Conservation (phyloP, 2,888 invertebrate species). For the Nephrotoma appendiculata region DNA sequence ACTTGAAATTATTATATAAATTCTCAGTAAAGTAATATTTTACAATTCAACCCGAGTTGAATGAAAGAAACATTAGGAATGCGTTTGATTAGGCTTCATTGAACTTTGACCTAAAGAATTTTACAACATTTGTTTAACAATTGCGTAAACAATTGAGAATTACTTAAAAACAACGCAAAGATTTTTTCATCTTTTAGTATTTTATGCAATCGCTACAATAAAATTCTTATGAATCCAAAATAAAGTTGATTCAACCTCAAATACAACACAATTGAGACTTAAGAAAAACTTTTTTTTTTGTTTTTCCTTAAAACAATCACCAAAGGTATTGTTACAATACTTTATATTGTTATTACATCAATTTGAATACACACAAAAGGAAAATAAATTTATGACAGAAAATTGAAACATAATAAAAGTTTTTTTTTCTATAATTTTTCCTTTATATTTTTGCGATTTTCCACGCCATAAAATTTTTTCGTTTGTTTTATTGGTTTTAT, state of each 20-base stretch:
- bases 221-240: neutral
- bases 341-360: neutral
- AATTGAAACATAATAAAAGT: neutral
- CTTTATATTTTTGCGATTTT: neutral
- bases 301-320: neutral
- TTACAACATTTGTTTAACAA: too few relatives aligned
- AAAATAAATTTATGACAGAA: neutral
- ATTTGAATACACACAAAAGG: neutral
- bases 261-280: neutral
- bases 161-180: too few relatives aligned
- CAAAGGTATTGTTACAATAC: neutral
- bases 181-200: neutral
- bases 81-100: too few relatives aligned
- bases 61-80: too few relatives aligned
- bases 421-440: neutral
- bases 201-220: neutral
- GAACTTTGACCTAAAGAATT: too few relatives aligned
- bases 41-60: too few relatives aligned
- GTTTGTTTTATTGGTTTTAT: neutral
- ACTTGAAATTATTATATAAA: too few relatives aligned
- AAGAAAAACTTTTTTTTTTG: neutral
- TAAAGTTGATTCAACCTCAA: neutral
- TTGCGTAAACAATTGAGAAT: too few relatives aligned
- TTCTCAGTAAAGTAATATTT: too few relatives aligned
- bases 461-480: neutral